Percentiles rank a stretch among this genome's conserved stretches.
Conservation (phyloP, 2,888 invertebrate genomes). For the Teinopalpus imperialis region DNA sequence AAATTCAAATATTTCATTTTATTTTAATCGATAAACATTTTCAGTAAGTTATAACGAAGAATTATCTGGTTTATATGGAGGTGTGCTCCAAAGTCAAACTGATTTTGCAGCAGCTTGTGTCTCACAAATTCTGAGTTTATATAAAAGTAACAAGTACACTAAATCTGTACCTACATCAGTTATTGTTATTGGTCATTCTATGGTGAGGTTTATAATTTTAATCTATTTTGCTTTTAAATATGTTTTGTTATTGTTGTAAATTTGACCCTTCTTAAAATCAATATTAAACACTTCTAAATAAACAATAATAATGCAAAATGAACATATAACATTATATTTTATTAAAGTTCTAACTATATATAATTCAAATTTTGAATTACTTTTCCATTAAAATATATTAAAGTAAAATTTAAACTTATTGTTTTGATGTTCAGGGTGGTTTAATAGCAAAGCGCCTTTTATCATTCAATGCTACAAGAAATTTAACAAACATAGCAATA, state of each 20-base stretch:
- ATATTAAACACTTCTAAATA: too few species aligned
- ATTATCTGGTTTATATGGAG: slow-evolving; percentile 93
- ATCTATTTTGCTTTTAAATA: too few species aligned
- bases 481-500: slow-evolving; percentile 87
- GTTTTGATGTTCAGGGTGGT: slow-evolving; percentile 84
- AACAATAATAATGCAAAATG: too few species aligned
- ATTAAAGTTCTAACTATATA: too few species aligned
- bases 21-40: slow-evolving; percentile 27
- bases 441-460: slow-evolving; percentile 89
- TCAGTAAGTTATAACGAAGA: slow-evolving; percentile 94
- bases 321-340: too few species aligned
- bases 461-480: slow-evolving; percentile 79
- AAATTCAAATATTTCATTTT: too few species aligned
- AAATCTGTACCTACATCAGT: slow-evolving; percentile 81
- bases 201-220: slow-evolving; percentile 82
- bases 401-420: too few species aligned
- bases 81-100: slow-evolving; percentile 89
- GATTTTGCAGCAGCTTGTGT: slow-evolving; percentile 87
- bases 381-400: too few species aligned
- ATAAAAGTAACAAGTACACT: slow-evolving; percentile 76
- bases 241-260: too few species aligned
- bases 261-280: too few species aligned
- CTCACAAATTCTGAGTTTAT: slow-evolving; percentile 87
- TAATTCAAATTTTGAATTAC: too few species aligned
- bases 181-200: slow-evolving; percentile 96